phyloP scores from a whole-genome alignment of 2,888 invertebrate genomes.

The Anarsia innoxiella region DNA sequence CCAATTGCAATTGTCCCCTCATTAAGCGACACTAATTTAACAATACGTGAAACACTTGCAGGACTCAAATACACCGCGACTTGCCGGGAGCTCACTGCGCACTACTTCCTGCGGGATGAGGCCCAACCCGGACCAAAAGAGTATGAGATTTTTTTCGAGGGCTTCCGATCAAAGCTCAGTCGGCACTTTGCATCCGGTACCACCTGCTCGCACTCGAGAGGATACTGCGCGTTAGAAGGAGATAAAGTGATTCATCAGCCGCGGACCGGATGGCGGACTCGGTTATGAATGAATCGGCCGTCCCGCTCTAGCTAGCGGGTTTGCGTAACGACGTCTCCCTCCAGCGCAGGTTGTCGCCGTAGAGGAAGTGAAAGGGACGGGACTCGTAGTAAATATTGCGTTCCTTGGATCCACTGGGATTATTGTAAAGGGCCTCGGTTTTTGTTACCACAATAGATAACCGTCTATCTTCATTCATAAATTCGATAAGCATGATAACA shows the following conservation, averaged over 20 bases:
- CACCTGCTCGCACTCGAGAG: conserved; percentile 70
- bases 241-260: conserved; percentile 68
- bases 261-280: conserved; percentile 72
- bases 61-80: conserved; percentile 24
- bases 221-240: conserved; percentile 66
- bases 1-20: conserved; percentile 62
- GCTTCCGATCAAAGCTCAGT: conserved; percentile 62
- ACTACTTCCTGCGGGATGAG: conserved; percentile 23
- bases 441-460: conserved; percentile 57
- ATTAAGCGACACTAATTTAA: conserved; percentile 36
- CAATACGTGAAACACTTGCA: conserved; percentile 32
- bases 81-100: conserved; percentile 24
- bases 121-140: conserved; percentile 37
- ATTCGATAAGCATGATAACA: conserved; percentile 33
- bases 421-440: conserved; percentile 56
- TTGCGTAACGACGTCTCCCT: conserved; percentile 46
- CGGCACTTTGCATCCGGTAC: conserved; percentile 61
- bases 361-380: conserved; percentile 75
- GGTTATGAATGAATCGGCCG: conserved; percentile 71
- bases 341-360: conserved; percentile 64
- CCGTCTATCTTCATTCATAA: conserved; percentile 56
- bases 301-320: conserved; percentile 46
- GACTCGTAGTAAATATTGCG: conserved; percentile 73
- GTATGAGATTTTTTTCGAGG: conserved; percentile 50
- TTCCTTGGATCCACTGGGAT: conserved; percentile 51